Evolutionary conservation across 2,888 invertebrate genomes (phyloP).

Genomic region (Diogma glabrata): DNA sequence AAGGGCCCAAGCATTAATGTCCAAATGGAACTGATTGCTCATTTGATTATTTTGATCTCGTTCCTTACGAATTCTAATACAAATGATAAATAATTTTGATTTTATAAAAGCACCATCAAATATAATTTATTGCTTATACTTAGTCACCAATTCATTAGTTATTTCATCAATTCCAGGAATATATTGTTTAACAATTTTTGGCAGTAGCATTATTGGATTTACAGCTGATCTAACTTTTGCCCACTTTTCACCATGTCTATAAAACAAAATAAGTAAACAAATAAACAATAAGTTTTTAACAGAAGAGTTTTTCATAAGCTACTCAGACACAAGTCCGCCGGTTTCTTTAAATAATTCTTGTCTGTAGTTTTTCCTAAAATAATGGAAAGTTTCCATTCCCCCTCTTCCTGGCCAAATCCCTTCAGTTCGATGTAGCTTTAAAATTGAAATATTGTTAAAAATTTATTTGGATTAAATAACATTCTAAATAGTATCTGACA

Average conservation of each 20-base stretch:
- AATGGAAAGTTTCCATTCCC: slow-evolving; percentile 9
- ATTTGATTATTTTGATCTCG: slow-evolving; percentile 30
- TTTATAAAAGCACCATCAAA: not conserved
- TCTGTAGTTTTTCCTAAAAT: slow-evolving; percentile 1
- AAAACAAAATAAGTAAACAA: too few relatives aligned
- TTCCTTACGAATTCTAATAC: slow-evolving; percentile 30
- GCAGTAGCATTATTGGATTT: slow-evolving; percentile 53
- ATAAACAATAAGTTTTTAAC: too few relatives aligned
- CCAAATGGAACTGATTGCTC: slow-evolving; percentile 37
- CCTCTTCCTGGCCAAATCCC: slow-evolving; percentile 12
- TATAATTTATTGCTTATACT: slow-evolving; percentile 20
- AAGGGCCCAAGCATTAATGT: slow-evolving; percentile 44
- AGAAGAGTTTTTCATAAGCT: not conserved
- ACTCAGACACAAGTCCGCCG: slow-evolving; percentile 14
- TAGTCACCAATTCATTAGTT: slow-evolving; percentile 32
- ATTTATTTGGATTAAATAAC: too few relatives aligned
- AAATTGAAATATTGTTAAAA: too few relatives aligned
- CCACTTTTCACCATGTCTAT: slow-evolving; percentile 53
- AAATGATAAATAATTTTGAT: slow-evolving; percentile 16
- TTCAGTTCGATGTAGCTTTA: slow-evolving; percentile 16
- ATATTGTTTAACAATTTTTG: slow-evolving; percentile 44
- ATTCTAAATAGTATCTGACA: too few relatives aligned
- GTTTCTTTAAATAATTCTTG: slow-evolving; percentile 7
- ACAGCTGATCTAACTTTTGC: slow-evolving; percentile 51
- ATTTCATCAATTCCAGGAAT: slow-evolving; percentile 40